Percentiles rank a stretch among this genome's conserved stretches.
Conservation (phyloP, 2,113 vertebrate species). For the Pelecanus crispus region DNA sequence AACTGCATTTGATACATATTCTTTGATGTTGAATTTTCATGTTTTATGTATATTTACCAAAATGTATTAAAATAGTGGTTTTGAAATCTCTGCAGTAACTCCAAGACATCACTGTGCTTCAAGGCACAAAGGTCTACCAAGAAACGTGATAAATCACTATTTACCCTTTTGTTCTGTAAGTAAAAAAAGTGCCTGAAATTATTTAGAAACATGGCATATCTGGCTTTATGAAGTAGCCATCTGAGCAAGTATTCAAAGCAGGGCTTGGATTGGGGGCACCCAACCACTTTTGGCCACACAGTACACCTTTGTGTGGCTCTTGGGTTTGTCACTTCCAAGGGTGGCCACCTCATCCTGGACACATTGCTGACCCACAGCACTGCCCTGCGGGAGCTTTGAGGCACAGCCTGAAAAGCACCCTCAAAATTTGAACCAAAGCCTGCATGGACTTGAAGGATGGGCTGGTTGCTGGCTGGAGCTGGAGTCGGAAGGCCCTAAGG, state of each 20-base stretch:
- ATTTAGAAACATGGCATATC: not conserved
- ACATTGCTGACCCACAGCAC: not conserved
- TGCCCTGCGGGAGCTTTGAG: not conserved
- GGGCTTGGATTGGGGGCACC: not conserved
- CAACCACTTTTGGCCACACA: not conserved
- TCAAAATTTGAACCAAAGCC: not conserved
- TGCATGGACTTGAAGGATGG: not conserved
- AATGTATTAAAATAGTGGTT: not conserved
- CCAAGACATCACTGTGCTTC: not conserved
- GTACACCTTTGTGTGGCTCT: not conserved
- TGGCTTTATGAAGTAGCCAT: not conserved
- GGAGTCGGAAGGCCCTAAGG: not conserved
- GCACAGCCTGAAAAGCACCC: not conserved
- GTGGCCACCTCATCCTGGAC: not conserved
- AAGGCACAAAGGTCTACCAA: not conserved
- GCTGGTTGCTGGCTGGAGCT: not conserved
- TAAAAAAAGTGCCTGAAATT: not conserved
- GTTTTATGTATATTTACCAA: not conserved
- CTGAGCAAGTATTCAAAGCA: not conserved
- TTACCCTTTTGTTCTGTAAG: not conserved
- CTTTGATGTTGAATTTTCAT: slow-evolving; percentile 44
- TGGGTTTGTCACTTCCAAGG: not conserved
- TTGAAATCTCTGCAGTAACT: not conserved
- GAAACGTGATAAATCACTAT: not conserved
- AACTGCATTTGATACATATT: not conserved